phyloP scores from a whole-genome alignment of 2,797 vertebrate species.

The Kryptopterus vitreolus region DNA sequence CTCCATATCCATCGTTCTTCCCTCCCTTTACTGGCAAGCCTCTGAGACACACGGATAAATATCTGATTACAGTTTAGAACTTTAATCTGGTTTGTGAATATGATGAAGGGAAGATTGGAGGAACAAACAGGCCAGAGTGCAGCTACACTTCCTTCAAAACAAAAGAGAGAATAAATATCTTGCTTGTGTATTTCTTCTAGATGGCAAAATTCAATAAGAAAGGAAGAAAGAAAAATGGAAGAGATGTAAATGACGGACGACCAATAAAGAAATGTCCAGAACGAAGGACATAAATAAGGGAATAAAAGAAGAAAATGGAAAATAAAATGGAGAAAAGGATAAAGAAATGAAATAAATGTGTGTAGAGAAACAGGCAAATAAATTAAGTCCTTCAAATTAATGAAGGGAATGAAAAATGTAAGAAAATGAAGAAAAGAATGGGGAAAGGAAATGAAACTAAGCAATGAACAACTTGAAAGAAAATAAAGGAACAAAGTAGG shows the following conservation, averaged over 20 bases:
- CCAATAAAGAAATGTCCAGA: no score
- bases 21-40: not conserved
- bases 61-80: not conserved
- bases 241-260: no score
- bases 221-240: not conserved
- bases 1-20: not conserved
- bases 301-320: not conserved
- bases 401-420: not conserved
- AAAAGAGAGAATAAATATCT: not conserved
- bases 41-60: not conserved
- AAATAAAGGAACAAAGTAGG: no score
- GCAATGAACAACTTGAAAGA: no score
- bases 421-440: not conserved
- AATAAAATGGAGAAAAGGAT: not conserved
- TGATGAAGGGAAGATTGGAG: not conserved
- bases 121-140: not conserved
- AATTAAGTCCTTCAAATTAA: no score
- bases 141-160: not conserved
- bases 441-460: not conserved
- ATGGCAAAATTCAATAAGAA: not conserved
- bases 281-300: not conserved
- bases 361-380: no score
- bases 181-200: not conserved
- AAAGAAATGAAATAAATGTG: not conserved
- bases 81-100: not conserved